phyloP scores from a whole-genome alignment of 2,113 vertebrate species.

The Neodon shergylaensis region DNA sequence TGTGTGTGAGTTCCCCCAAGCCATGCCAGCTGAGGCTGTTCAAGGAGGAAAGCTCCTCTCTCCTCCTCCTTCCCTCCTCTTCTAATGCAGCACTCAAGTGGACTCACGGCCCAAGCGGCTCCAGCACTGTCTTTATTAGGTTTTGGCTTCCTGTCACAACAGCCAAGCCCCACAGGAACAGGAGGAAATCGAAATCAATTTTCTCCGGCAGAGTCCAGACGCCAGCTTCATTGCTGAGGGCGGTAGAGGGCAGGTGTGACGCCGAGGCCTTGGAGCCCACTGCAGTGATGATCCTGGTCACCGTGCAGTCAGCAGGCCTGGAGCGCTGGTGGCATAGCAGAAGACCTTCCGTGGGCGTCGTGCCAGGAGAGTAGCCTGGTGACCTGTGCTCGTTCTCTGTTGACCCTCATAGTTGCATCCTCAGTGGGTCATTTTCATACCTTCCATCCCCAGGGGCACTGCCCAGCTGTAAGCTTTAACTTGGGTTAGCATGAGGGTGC shows the following conservation, averaged over 20 bases:
- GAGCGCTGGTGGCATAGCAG: neutral
- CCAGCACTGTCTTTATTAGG: neutral
- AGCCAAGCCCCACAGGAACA: conserved; percentile 15
- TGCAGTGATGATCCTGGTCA: too few species aligned
- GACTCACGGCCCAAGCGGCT: neutral
- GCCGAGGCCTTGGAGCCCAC: neutral
- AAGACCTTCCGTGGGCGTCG: neutral
- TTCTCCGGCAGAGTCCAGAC: neutral
- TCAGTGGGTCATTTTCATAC: neutral
- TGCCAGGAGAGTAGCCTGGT: neutral
- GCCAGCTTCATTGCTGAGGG: neutral
- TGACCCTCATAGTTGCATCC: too few species aligned
- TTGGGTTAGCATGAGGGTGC: neutral
- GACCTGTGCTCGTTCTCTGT: too few species aligned
- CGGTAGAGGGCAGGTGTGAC: neutral
- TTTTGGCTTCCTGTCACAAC: conserved; percentile 9
- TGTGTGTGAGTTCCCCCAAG: too few species aligned
- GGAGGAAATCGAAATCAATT: conserved; percentile 47
- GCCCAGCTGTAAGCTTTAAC: neutral
- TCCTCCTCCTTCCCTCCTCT: neutral
- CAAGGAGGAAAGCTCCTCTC: neutral
- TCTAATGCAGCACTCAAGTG: neutral
- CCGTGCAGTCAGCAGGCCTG: neutral
- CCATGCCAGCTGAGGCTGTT: neutral
- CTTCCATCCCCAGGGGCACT: too few species aligned